phyloP scores from a whole-genome alignment of 37 sponge, comb jelly and placozoan species.

The Corticium candelabrum region DNA sequence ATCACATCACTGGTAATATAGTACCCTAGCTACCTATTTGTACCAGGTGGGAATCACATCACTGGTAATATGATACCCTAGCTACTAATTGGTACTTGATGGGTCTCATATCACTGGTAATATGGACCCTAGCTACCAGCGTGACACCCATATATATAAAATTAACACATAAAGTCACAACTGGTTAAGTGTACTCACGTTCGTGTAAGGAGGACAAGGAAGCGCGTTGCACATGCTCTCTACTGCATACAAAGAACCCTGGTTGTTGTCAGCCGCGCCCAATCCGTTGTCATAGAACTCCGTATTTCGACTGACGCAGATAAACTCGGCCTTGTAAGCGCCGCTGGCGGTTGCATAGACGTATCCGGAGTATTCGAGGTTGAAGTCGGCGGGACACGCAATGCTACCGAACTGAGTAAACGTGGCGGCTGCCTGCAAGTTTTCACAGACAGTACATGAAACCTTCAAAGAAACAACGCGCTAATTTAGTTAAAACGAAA shows the following conservation, averaged over 20 bases:
- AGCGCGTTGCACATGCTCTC: not conserved
- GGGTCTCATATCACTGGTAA: too few species aligned
- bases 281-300: not conserved
- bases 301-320: not conserved
- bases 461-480: not conserved
- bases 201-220: conserved; percentile 1
- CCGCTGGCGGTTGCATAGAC: not conserved
- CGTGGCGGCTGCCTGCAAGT: not conserved
- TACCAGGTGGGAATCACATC: too few species aligned
- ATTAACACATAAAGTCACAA: not conserved
- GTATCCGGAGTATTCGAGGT: not conserved
- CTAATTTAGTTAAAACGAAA: too few species aligned
- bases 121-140: too few species aligned
- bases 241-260: not conserved
- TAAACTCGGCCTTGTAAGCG: not conserved
- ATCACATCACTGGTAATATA: too few species aligned
- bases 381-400: not conserved
- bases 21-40: too few species aligned
- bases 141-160: too few species aligned
- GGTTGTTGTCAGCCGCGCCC: not conserved
- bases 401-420: not conserved
- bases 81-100: too few species aligned
- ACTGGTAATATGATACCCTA: too few species aligned
- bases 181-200: not conserved
- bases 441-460: not conserved